phyloP scores from a whole-genome alignment of 2,888 invertebrate genomes.

The Andrena praecox region DNA sequence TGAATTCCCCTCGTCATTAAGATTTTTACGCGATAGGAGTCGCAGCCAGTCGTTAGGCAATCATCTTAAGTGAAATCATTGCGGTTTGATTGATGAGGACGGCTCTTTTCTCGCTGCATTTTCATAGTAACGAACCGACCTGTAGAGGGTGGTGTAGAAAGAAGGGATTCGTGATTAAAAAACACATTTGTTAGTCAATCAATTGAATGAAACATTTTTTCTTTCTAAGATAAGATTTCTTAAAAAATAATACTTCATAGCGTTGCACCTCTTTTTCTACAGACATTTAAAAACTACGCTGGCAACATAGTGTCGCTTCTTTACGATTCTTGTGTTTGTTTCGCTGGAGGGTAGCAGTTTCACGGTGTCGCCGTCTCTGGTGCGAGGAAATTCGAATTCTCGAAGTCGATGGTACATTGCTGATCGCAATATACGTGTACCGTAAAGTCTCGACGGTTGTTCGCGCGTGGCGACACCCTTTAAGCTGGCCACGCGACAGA shows the following conservation, averaged over 20 bases:
- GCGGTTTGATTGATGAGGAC: background rate
- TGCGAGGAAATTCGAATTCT: background rate
- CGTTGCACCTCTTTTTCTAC: background rate
- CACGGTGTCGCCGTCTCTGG: background rate
- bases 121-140: background rate
- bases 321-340: background rate
- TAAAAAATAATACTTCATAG: background rate
- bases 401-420: background rate
- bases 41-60: background rate
- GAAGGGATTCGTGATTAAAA: no score
- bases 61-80: conserved; percentile 6
- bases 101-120: background rate
- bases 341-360: background rate
- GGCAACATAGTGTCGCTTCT: background rate
- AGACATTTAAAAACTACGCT: background rate
- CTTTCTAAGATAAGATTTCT: background rate
- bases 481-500: conserved; percentile 1
- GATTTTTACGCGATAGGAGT: background rate
- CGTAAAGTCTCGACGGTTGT: conserved; percentile 22
- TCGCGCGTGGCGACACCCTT: background rate
- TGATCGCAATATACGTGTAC: background rate
- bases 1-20: conserved; percentile 1
- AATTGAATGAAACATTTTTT: background rate
- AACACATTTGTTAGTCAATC: background rate
- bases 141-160: background rate